Evolutionary conservation across 2,888 invertebrate species (phyloP), one percentile per base, ranked within the genome.

Genomic region (Malacosoma neustria): DNA sequence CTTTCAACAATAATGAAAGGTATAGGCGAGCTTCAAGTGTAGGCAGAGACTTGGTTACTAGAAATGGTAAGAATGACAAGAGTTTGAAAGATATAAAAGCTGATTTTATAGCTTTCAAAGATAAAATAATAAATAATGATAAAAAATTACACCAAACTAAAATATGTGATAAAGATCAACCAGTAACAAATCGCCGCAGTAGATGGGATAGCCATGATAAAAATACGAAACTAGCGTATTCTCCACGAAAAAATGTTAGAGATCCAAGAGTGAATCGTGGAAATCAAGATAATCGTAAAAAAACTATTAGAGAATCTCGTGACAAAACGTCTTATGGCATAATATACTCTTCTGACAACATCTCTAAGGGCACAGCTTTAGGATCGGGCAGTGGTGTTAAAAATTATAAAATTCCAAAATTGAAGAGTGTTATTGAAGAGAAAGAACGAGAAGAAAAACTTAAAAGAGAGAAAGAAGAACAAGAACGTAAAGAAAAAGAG

Each of bases 351-450:
- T 75, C 59, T 55, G 81, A 80, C 37, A 82, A 76, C 42, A 79
- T 82, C 41, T 72, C 75, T 3, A 79, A 68, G 42, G 82, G 76
- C 12, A 67, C 68, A 22, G 71, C 76, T 43, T 62, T 82, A 43
- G 64, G 72, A 31, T 61, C 74, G 13, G 74, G 79, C 1, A 75
- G 68, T 54, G 80, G 79, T 29, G 82, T 85, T 0, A 81, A 74
- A 61, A 86, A 85, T 53, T 87, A 82, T 43, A 86, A 77, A 58
- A 85, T 86, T 46, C 84, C 86, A 0, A 86, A 87, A 66, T 76
- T 85, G 31, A 85, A 82, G 65, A 67, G 76, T 14, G 42, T 53
- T 3, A 11, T 13, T 11, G 32, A 32, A 13, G 13, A 13, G 7
- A 32, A 5, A 30, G 14, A 33, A 29, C 33, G 32, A 33, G 38